A percentile compares a stretch with the other conserved stretches of the same genome.
Evolutionary conservation across 2,113 vertebrate genomes (phyloP).

Genomic region (Peromyscus californicus): DNA sequence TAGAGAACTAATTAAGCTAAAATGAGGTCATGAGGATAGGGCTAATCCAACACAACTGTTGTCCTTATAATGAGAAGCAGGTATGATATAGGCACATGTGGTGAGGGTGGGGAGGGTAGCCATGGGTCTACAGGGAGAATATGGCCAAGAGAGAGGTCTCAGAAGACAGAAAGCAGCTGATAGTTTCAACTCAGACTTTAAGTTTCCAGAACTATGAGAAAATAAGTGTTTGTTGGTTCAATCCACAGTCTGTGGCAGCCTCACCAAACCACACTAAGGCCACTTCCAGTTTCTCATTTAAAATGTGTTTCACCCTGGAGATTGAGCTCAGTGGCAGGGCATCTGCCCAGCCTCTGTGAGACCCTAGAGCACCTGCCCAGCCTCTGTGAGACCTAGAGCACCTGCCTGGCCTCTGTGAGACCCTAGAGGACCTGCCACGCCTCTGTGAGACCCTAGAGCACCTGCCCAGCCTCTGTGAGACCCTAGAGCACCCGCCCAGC

Average conservation of each 20-base stretch:
- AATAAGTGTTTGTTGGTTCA: not conserved
- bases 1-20: not conserved
- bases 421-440: not conserved
- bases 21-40: not conserved
- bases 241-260: fast-evolving
- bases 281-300: not conserved
- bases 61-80: not conserved
- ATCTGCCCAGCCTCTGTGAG: not conserved
- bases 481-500: not conserved
- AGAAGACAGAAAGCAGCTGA: not conserved
- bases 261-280: not conserved
- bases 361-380: not conserved
- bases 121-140: not conserved
- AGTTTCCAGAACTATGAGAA: not conserved
- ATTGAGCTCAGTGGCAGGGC: not conserved
- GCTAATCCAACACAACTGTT: not conserved
- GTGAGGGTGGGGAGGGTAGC: fast-evolving
- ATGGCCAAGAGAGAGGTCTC: too few species aligned
- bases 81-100: fast-evolving
- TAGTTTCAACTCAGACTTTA: not conserved
- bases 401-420: not conserved
- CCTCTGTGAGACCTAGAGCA: not conserved
- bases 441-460: not conserved
- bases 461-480: not conserved
- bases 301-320: not conserved